These are phyloP conservation scores for Watsonalla binaria DNA, from an alignment of 2,888 invertebrate genomes.

Conservation along the genomic window DNA sequence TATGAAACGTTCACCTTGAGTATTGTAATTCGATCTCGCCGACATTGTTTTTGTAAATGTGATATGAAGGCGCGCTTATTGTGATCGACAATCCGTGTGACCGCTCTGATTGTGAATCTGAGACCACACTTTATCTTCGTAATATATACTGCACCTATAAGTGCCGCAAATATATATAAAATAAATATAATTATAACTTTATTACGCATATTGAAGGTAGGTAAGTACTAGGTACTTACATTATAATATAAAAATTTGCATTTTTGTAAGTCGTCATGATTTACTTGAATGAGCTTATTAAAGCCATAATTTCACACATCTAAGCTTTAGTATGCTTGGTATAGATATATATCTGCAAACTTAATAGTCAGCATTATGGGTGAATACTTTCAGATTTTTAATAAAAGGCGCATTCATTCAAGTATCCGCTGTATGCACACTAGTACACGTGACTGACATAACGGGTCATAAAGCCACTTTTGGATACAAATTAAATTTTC, in stretches of 20 bases:
- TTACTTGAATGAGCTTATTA: no score
- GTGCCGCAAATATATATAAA: no score
- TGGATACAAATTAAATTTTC: not conserved
- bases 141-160: not conserved
- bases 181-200: no score
- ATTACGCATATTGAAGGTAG: no score
- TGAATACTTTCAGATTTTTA: not conserved
- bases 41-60: constrained; percentile 50
- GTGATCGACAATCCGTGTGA: constrained; percentile 25
- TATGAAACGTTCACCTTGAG: constrained; percentile 61
- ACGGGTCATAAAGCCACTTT: not conserved
- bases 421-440: not conserved
- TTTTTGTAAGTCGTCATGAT: no score
- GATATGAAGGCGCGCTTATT: constrained; percentile 29
- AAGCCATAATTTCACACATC: no score
- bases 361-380: no score
- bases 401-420: not conserved
- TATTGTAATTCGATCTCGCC: constrained; percentile 52
- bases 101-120: no score
- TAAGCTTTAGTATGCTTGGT: no score
- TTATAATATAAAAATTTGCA: no score
- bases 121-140: constrained; percentile 13
- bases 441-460: not conserved
- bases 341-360: no score
- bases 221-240: no score